A percentile compares a stretch with the other conserved stretches of the same genome.
These are phyloP conservation scores for Andrena camellia DNA, from an alignment of 2,888 invertebrate genomes.

Conservation along the genomic window DNA sequence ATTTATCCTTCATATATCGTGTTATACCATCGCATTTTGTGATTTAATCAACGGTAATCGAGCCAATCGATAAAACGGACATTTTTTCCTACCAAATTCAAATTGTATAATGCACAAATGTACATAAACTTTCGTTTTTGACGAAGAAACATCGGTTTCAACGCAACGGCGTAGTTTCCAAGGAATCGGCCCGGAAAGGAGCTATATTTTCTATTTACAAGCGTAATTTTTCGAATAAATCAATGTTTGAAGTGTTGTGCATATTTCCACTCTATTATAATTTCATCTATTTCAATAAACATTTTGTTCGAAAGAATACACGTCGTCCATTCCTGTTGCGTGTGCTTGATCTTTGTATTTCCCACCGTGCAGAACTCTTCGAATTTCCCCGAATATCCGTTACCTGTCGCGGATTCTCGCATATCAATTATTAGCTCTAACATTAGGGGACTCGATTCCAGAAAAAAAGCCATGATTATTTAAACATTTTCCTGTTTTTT, in stretches of 20 bases:
- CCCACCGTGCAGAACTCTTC: slow-evolving; percentile 16
- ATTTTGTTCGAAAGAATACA: slow-evolving; percentile 16
- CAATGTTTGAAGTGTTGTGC: not conserved
- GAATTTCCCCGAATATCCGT: not conserved
- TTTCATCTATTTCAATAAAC: not conserved
- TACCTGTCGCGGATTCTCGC: not conserved
- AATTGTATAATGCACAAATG: not conserved
- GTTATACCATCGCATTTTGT: not conserved
- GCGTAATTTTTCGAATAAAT: not conserved
- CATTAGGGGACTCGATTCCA: slow-evolving; percentile 6
- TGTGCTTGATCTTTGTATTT: slow-evolving; percentile 17
- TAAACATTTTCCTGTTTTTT: slow-evolving; percentile 4
- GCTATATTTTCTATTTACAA: not conserved
- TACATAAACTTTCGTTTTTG: not conserved
- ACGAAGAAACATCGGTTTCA: not conserved
- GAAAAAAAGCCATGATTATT: not conserved
- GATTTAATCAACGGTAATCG: not conserved
- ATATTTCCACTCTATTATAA: not conserved
- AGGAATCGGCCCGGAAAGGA: not conserved
- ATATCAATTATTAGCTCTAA: not conserved
- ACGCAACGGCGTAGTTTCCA: not conserved
- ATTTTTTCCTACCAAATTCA: not conserved
- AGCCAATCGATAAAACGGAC: not conserved
- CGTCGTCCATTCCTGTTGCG: slow-evolving; percentile 2
- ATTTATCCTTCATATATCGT: not conserved